These are phyloP conservation scores for Xiphorhynchus elegans DNA, from an alignment of 2,113 vertebrate genomes.

Conservation along the genomic window DNA sequence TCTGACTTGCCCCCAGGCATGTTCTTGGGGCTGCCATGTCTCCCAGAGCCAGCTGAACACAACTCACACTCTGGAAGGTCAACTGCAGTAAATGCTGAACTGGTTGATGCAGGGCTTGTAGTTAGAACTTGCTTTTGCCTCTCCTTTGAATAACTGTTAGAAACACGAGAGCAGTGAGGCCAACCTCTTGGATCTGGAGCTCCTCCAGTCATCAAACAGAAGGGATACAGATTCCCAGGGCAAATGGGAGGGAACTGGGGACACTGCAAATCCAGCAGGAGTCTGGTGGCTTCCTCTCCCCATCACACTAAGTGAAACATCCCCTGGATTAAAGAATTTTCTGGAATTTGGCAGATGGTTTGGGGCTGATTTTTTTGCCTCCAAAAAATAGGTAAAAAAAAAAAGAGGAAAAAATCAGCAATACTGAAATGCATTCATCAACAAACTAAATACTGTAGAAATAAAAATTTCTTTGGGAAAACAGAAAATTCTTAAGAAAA, in stretches of 20 bases:
- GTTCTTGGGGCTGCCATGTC: neutral
- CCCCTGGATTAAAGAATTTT: neutral
- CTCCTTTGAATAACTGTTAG: neutral
- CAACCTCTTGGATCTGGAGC: neutral
- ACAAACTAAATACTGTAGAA: neutral
- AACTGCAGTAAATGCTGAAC: neutral
- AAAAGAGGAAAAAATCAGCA: neutral
- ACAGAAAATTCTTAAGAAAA: neutral
- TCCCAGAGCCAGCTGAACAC: neutral
- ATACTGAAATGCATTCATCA: neutral
- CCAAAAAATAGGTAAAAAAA: neutral
- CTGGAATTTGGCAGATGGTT: neutral
- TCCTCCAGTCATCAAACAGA: neutral
- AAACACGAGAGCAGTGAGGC: neutral
- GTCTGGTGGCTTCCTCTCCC: neutral
- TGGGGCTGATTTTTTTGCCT: neutral
- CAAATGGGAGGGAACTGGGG: neutral
- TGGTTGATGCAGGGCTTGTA: neutral
- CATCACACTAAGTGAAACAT: neutral
- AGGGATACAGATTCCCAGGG: neutral
- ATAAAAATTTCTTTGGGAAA: neutral
- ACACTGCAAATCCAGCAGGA: neutral
- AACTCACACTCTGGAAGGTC: neutral
- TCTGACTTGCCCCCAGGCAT: neutral
- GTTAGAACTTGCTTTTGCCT: neutral